These are phyloP conservation scores for Aphidius ervi DNA, from an alignment of 1,140 invertebrate genomes.

Conservation along the genomic window DNA sequence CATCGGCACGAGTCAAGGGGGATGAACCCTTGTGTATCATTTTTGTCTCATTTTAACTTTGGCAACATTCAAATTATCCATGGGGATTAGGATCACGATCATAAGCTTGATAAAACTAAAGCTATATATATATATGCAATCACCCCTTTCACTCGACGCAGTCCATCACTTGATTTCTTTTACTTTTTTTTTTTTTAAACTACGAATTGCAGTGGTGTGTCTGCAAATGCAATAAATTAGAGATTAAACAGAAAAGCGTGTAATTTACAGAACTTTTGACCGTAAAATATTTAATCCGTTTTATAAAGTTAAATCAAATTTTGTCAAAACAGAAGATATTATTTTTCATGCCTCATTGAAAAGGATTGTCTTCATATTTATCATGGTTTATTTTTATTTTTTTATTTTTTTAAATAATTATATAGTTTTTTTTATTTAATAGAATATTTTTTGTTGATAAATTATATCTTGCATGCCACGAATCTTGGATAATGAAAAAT, in stretches of 20 bases:
- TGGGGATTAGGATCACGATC: slow-evolving; percentile 40
- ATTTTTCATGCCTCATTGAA: slow-evolving; percentile 37
- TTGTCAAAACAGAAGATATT: slow-evolving; percentile 49
- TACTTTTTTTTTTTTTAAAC: too few relatives aligned
- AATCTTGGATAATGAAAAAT: too few relatives aligned
- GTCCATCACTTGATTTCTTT: slow-evolving; percentile 17
- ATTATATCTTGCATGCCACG: neutral
- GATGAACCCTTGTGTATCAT: slow-evolving; percentile 27
- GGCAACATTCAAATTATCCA: slow-evolving; percentile 43
- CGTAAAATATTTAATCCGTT: slow-evolving; percentile 51
- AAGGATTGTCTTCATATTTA: too few relatives aligned
- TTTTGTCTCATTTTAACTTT: slow-evolving; percentile 22
- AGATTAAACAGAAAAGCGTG: slow-evolving; percentile 45
- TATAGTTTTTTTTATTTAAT: too few relatives aligned
- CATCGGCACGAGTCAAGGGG: slow-evolving; percentile 34
- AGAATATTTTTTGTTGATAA: neutral
- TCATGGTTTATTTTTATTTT: slow-evolving; percentile 1
- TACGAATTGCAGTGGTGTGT: neutral
- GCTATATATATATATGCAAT: slow-evolving; percentile 17
- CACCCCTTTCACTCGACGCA: slow-evolving; percentile 14
- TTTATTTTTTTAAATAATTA: slow-evolving; percentile 11
- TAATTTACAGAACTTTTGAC: slow-evolving; percentile 50
- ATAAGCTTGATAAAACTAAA: slow-evolving; percentile 8
- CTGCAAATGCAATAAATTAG: slow-evolving; percentile 45
- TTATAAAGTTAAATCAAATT: slow-evolving; percentile 27